Conservation (phyloP, 2,113 vertebrate species). For the Crypturellus undulatus region DNA sequence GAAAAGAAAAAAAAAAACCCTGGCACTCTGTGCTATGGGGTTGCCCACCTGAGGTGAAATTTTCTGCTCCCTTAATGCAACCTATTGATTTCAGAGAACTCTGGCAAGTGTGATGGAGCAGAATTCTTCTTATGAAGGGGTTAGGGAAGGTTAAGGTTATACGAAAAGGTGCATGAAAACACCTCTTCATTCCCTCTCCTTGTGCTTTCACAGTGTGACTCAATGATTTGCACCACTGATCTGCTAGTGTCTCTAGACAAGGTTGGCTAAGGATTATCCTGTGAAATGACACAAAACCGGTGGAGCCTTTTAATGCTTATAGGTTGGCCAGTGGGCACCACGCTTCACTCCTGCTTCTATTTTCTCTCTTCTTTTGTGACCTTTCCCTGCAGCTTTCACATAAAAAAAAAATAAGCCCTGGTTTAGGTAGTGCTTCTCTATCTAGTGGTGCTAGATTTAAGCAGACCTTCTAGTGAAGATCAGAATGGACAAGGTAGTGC, state of each 20-base stretch:
- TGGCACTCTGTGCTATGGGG: not conserved
- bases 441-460: not conserved
- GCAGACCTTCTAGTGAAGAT: not conserved
- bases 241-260: conserved; percentile 20
- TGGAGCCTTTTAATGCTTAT: conserved; percentile 57
- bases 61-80: not conserved
- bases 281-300: conserved; percentile 54
- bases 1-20: not conserved
- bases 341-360: conserved; percentile 28
- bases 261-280: conserved; percentile 48
- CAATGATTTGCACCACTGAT: conserved; percentile 64
- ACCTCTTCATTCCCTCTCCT: conserved; percentile 27
- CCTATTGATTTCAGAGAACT: not conserved
- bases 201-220: not conserved
- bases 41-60: not conserved
- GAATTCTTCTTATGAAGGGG: conserved; percentile 9
- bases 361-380: conserved; percentile 7
- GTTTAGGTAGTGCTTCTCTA: not conserved
- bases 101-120: not conserved
- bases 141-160: conserved; percentile 11
- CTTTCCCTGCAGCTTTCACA: not conserved
- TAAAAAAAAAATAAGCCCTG: not conserved
- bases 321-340: conserved; percentile 9
- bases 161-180: conserved; percentile 6
- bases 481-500: not conserved